These are phyloP conservation scores for Holothuria glaberrima DNA, from an alignment of 35 echinoderm and acorn worm genomes.

Conservation along the genomic window DNA sequence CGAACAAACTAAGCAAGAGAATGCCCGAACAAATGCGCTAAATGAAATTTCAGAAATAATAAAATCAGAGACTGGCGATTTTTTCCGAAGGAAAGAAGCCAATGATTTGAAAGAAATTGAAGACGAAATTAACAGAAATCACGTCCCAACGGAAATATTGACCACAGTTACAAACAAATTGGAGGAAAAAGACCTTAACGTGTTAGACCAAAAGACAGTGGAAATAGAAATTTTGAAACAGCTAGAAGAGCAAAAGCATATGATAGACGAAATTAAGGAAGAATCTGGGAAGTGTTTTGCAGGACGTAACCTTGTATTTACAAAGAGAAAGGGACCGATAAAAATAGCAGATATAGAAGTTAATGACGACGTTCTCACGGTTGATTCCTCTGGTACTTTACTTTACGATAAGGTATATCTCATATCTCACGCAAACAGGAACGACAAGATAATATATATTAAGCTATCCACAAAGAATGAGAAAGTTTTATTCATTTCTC, in stretches of 20 bases:
- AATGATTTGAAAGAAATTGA: background rate
- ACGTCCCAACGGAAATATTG: background rate
- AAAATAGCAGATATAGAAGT: background rate
- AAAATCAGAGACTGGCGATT: background rate
- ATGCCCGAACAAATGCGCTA: background rate
- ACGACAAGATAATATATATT: background rate
- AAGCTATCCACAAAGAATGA: too few species aligned
- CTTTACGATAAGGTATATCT: constrained; percentile 43
- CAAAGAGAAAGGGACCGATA: background rate
- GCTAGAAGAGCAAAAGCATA: background rate
- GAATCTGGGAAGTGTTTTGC: background rate
- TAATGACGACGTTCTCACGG: background rate
- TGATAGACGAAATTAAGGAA: background rate
- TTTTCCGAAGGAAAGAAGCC: background rate
- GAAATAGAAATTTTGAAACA: constrained; percentile 6
- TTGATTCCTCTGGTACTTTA: background rate
- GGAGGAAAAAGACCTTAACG: background rate
- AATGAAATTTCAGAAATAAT: background rate
- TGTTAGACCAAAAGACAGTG: background rate
- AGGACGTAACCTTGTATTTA: background rate
- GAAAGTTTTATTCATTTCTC: constrained; percentile 22
- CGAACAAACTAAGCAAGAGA: background rate
- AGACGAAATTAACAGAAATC: background rate
- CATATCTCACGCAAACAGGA: background rate
- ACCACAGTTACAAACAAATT: background rate